Percentiles rank a stretch among this genome's conserved stretches.
These are phyloP conservation scores for Ispidina lecontei DNA, from an alignment of 2,797 vertebrate genomes.

Conservation along the genomic window DNA sequence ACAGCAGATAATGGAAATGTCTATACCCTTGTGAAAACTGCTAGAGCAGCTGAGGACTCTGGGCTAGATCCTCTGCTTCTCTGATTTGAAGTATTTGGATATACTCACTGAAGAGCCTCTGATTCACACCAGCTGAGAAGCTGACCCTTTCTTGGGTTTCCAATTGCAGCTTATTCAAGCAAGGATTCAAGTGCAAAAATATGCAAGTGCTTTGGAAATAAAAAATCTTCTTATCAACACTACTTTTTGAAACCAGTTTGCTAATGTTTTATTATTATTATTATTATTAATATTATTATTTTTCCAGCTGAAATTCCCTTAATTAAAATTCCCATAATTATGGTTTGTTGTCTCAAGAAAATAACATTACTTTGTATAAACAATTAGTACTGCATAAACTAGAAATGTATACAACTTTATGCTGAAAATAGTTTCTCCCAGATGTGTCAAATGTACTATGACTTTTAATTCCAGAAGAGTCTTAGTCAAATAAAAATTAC, in stretches of 20 bases:
- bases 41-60: neutral
- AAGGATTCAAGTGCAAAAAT: neutral
- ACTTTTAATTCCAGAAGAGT: neutral
- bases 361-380: neutral
- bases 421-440: neutral
- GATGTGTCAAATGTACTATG: neutral
- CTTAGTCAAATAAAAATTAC: neutral
- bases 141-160: neutral
- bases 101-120: neutral
- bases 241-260: neutral
- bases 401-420: neutral
- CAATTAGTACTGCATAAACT: neutral
- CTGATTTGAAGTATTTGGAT: neutral
- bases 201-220: neutral
- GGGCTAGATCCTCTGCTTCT: neutral
- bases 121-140: neutral
- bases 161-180: constrained; percentile 1
- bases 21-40: neutral
- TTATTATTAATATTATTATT: accelerated
- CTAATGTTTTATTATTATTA: neutral
- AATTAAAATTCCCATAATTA: neutral
- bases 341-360: neutral
- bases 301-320: neutral
- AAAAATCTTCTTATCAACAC: neutral
- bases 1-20: neutral